Conservation (phyloP, 2,888 invertebrate species). For the Altica lythri region DNA sequence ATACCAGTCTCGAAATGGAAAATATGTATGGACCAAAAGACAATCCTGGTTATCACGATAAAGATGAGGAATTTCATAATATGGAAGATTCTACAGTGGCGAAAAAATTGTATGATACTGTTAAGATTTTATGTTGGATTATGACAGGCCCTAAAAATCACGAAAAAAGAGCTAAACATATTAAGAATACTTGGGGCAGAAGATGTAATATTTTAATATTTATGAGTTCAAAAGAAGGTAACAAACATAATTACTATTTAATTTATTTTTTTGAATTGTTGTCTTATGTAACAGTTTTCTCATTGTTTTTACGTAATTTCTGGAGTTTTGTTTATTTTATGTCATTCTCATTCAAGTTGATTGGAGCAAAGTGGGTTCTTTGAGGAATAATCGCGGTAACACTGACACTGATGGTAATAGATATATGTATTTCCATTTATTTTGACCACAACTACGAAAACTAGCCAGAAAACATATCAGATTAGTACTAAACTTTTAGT, state of each 20-base stretch:
- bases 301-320: too few relatives aligned
- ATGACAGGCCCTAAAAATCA: constrained; percentile 95
- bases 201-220: constrained; percentile 86
- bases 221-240: constrained; percentile 82
- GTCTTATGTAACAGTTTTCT: neutral
- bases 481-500: too few relatives aligned
- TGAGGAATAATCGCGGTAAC: too few relatives aligned
- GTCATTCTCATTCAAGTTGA: too few relatives aligned
- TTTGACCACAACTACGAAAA: too few relatives aligned
- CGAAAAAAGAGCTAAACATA: constrained; percentile 87
- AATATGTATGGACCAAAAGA: constrained; percentile 44
- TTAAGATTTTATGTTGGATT: constrained; percentile 93
- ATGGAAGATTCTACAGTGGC: constrained; percentile 69
- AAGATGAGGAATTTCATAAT: constrained; percentile 50
- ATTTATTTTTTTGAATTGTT: neutral
- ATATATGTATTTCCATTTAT: too few relatives aligned
- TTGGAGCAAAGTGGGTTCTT: too few relatives aligned
- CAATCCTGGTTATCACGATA: constrained; percentile 46
- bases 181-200: constrained; percentile 95
- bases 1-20: constrained; percentile 45
- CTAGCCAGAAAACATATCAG: too few relatives aligned
- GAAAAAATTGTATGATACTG: constrained; percentile 72
- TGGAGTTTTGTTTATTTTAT: too few relatives aligned
- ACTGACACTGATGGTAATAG: too few relatives aligned
- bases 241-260: neutral